Conservation (phyloP, 2,797 vertebrate species). For the Chromis chromis region DNA sequence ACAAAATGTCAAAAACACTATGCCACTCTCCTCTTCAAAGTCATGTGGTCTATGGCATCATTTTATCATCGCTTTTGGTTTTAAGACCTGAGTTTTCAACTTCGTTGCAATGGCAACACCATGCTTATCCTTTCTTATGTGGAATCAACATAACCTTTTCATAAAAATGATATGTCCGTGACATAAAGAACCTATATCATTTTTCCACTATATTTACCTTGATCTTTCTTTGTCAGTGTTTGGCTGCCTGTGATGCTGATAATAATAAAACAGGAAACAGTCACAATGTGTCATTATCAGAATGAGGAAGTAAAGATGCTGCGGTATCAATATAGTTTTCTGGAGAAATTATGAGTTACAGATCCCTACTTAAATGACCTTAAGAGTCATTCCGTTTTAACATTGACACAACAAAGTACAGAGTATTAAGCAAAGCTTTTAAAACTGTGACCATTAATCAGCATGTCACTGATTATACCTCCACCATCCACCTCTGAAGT, state of each 20-base stretch:
- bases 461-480: slow-evolving; percentile 3
- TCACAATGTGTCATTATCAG: slow-evolving; percentile 91
- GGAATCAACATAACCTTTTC: slow-evolving; percentile 17
- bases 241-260: slow-evolving; percentile 69
- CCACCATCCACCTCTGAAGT: slow-evolving; percentile 17
- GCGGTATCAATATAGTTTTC: slow-evolving; percentile 94
- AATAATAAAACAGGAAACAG: slow-evolving; percentile 93
- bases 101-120: slow-evolving; percentile 5
- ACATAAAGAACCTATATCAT: background rate
- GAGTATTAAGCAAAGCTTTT: slow-evolving; percentile 12
- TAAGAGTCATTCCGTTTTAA: slow-evolving; percentile 63
- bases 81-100: slow-evolving; percentile 26
- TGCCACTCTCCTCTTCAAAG: slow-evolving; percentile 53
- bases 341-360: slow-evolving; percentile 90
- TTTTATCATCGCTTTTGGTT: slow-evolving; percentile 47
- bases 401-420: background rate
- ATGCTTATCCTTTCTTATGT: slow-evolving; percentile 9
- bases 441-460: slow-evolving; percentile 27
- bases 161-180: slow-evolving; percentile 8
- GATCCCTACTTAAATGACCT: slow-evolving; percentile 87
- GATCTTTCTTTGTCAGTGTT: slow-evolving; percentile 35
- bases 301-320: slow-evolving; percentile 91
- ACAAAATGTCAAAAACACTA: slow-evolving; percentile 70
- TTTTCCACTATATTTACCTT: slow-evolving; percentile 29
- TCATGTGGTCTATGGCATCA: slow-evolving; percentile 49